Percentiles rank a stretch among this genome's conserved stretches.
phyloP scores from a whole-genome alignment of 1,140 invertebrate species.

The Hypsibius dujardini region DNA sequence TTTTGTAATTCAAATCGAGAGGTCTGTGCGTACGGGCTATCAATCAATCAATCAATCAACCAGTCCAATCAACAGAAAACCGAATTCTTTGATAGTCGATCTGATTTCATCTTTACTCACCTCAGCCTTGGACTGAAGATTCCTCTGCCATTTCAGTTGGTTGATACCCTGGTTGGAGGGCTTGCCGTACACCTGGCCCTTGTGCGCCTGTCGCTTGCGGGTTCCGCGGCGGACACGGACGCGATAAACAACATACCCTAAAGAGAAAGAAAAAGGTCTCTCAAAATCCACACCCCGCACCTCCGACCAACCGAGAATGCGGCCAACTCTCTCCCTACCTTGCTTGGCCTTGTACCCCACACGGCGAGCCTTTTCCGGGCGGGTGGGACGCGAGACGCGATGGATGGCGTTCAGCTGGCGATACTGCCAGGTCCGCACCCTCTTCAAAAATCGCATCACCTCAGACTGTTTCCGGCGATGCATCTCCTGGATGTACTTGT shows the following conservation, averaged over 20 bases:
- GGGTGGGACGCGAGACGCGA: constrained; percentile 75
- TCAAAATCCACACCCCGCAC: background rate
- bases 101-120: constrained; percentile 38
- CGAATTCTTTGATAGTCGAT: no score
- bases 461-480: constrained; percentile 87
- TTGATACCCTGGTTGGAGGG: constrained; percentile 97
- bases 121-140: constrained; percentile 89
- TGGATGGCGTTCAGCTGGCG: constrained; percentile 87
- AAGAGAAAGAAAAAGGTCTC: constrained; percentile 21
- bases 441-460: constrained; percentile 37
- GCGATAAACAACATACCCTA: constrained; percentile 90
- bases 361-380: constrained; percentile 91
- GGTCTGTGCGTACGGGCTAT: no score
- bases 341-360: constrained; percentile 93
- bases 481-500: constrained; percentile 96
- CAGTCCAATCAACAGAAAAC: no score
- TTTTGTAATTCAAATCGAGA: no score
- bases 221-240: constrained; percentile 92
- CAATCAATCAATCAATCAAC: no score
- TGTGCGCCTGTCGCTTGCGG: constrained; percentile 90
- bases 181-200: constrained; percentile 96
- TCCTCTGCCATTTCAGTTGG: constrained; percentile 82
- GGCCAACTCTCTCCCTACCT: constrained; percentile 43
- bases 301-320: no score
- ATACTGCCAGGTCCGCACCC: constrained; percentile 94